A percentile compares a stretch with the other conserved stretches of the same genome.
Conservation (phyloP, 2,113 vertebrate species). For the Perccottus glenii region DNA sequence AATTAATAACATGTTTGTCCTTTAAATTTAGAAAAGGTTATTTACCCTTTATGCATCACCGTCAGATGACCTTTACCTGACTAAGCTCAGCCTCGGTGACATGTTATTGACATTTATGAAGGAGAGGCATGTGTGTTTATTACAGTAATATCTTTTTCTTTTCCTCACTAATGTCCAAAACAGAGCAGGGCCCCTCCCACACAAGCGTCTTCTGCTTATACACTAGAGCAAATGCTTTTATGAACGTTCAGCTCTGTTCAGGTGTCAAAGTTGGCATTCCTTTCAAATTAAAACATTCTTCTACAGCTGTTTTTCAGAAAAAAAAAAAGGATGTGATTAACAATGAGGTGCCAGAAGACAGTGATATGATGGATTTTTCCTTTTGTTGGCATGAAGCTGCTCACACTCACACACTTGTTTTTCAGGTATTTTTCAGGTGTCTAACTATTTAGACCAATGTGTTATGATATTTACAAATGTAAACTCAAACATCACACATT, state of each 20-base stretch:
- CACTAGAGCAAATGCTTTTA: slow-evolving; percentile 33
- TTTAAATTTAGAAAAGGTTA: no score
- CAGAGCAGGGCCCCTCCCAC: slow-evolving; percentile 54
- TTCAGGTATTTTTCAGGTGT: not conserved
- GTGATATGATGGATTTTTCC: slow-evolving; percentile 34
- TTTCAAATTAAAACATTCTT: slow-evolving; percentile 63
- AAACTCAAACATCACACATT: no score
- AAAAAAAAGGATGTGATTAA: slow-evolving; percentile 50
- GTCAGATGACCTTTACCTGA: slow-evolving; percentile 32
- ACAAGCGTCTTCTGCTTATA: slow-evolving; percentile 27
- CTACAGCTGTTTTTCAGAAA: slow-evolving; percentile 29
- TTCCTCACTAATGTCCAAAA: slow-evolving; percentile 49
- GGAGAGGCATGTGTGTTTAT: slow-evolving; percentile 2
- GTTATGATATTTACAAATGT: no score
- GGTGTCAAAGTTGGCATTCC: slow-evolving; percentile 60
- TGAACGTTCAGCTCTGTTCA: slow-evolving; percentile 43
- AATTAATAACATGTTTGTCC: no score
- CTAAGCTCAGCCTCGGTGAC: slow-evolving; percentile 25
- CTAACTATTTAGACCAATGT: no score
- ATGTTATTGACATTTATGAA: slow-evolving; percentile 22
- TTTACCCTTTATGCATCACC: slow-evolving; percentile 43
- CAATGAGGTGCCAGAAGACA: slow-evolving; percentile 40
- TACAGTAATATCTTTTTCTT: slow-evolving; percentile 12
- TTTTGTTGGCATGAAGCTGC: slow-evolving; percentile 27
- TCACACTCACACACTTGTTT: slow-evolving; percentile 19